These are phyloP conservation scores for Erythrolamprus reginae DNA, from an alignment of 2,113 vertebrate species.

Conservation along the genomic window DNA sequence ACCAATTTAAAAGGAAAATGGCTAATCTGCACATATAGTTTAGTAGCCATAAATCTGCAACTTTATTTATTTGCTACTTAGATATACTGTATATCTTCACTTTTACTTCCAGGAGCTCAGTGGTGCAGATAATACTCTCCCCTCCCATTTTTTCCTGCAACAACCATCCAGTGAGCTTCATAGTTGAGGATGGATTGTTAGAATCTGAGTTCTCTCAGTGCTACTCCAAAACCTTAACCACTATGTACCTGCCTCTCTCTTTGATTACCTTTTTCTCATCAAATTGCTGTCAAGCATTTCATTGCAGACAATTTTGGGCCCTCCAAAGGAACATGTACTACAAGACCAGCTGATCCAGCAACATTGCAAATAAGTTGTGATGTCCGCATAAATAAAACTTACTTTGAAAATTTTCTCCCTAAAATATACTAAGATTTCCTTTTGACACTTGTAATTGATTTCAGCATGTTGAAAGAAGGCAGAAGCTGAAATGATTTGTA, in stretches of 20 bases:
- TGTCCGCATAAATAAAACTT: not conserved
- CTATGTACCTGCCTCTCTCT: not conserved
- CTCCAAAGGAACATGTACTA: not conserved
- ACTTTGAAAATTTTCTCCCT: not conserved
- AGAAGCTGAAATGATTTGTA: not conserved
- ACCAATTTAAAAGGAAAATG: not conserved
- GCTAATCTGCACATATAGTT: not conserved
- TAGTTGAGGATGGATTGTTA: not conserved
- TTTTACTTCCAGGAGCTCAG: not conserved
- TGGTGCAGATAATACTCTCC: not conserved
- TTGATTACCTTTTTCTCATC: not conserved
- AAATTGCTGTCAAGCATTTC: not conserved
- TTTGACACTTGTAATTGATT: not conserved
- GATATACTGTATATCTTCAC: not conserved
- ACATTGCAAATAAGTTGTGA: not conserved
- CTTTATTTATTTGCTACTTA: not conserved
- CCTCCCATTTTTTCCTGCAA: not conserved
- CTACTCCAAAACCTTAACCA: not conserved
- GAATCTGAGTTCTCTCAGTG: not conserved
- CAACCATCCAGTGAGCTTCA: not conserved
- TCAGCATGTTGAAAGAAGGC: not conserved
- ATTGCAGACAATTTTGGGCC: not conserved
- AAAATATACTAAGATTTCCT: not conserved
- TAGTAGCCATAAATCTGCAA: not conserved
- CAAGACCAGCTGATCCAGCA: not conserved